Evolutionary conservation across 64 coral and sea anemone genomes (phyloP).

Genomic region (Montipora capricornis): DNA sequence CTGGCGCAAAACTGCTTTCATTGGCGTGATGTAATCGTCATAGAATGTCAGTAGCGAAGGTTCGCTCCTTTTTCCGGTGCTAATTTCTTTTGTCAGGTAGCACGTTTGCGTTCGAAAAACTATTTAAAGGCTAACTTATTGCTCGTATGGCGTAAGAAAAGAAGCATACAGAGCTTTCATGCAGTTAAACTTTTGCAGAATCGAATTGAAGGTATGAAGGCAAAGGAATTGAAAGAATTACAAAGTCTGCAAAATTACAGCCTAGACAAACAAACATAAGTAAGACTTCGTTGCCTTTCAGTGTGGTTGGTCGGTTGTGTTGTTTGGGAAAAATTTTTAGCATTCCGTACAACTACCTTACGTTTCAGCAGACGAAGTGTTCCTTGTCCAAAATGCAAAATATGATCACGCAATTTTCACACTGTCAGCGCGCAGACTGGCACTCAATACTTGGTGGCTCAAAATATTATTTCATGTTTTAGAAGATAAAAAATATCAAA

Average conservation of each 20-base stretch:
- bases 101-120: background rate
- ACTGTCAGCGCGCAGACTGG: background rate
- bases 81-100: background rate
- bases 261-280: constrained; percentile 40
- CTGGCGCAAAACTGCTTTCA: background rate
- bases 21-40: background rate
- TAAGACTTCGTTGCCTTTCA: constrained; percentile 1
- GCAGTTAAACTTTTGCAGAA: too few relatives aligned
- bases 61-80: background rate
- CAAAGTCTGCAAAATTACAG: background rate
- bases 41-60: background rate
- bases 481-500: background rate
- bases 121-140: background rate
- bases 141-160: background rate
- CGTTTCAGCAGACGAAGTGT: background rate
- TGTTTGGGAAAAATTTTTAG: constrained; percentile 3
- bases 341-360: constrained; percentile 1
- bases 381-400: background rate
- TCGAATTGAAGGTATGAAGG: background rate
- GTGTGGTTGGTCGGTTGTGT: background rate
- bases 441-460: background rate
- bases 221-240: constrained; percentile 7
- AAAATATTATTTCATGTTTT: background rate
- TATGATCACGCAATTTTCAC: constrained; percentile 20
- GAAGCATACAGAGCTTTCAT: background rate